A percentile compares a stretch with the other conserved stretches of the same genome.
Conservation (phyloP, 2,888 invertebrate genomes). For the Cataglyphis rosenhaueri region DNA sequence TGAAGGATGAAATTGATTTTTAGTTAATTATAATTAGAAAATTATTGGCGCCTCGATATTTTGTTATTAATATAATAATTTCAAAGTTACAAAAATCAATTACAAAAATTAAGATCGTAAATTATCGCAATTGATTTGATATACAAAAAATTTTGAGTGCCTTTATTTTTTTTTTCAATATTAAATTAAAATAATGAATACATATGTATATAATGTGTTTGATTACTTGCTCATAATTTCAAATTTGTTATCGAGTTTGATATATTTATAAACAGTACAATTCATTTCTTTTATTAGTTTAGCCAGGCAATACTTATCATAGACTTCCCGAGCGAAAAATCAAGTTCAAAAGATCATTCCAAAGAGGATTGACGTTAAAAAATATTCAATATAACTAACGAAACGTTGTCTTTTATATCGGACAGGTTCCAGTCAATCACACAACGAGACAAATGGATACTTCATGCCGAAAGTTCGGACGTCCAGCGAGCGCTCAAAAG, state of each 20-base stretch:
- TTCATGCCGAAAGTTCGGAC: slow-evolving; percentile 38
- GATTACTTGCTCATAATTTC: slow-evolving; percentile 8
- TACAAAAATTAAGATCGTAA: neutral
- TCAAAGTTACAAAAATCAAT: neutral
- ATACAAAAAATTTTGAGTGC: neutral
- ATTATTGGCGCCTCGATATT: neutral
- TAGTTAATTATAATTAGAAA: neutral
- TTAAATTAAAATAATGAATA: neutral
- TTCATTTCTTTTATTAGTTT: slow-evolving; percentile 12
- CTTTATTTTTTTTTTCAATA: neutral
- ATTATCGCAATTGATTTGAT: neutral
- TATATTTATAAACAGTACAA: slow-evolving; percentile 9
- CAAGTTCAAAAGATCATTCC: neutral
- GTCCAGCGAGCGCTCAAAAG: slow-evolving; percentile 32
- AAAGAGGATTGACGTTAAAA: slow-evolving; percentile 54
- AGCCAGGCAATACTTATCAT: slow-evolving; percentile 5
- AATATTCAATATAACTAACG: slow-evolving; percentile 1
- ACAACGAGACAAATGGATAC: slow-evolving; percentile 64
- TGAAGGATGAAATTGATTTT: neutral
- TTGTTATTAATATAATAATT: neutral
- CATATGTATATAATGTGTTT: neutral
- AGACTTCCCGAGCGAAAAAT: neutral
- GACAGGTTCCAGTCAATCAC: slow-evolving; percentile 40
- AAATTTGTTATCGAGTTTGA: neutral
- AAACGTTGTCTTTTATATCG: slow-evolving; percentile 28